Evolutionary conservation across 2,888 invertebrate genomes (phyloP).

Genomic region (Spodoptera littoralis): DNA sequence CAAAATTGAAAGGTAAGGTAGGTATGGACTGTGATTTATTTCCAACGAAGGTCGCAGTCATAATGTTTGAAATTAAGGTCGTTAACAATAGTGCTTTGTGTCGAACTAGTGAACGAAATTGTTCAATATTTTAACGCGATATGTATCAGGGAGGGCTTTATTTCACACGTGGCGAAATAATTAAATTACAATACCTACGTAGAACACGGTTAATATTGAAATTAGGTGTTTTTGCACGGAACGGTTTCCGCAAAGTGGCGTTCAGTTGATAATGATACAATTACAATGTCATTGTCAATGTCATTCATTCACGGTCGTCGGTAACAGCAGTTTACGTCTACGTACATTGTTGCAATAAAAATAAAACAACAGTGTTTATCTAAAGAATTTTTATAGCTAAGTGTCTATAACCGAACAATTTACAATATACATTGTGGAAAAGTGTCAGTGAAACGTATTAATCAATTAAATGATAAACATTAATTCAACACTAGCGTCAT

Average conservation of each 20-base stretch:
- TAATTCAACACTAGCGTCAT: too few species aligned
- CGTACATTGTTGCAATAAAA: too few species aligned
- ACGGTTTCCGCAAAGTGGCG: background rate
- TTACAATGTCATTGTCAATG: too few species aligned
- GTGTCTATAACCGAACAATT: too few species aligned
- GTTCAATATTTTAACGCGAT: background rate
- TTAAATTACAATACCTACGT: constrained; percentile 2
- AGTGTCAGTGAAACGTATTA: too few species aligned
- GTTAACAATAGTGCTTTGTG: constrained; percentile 15
- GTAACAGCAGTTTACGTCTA: too few species aligned
- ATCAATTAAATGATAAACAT: too few species aligned
- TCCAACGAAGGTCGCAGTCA: constrained; percentile 6
- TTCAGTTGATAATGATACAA: background rate
- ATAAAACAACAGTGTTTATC: too few species aligned
- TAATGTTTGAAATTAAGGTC: background rate
- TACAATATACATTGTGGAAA: too few species aligned
- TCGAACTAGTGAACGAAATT: constrained; percentile 15
- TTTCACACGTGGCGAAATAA: constrained; percentile 8
- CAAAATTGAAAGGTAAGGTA: constrained; percentile 29
- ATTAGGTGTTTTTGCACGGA: background rate
- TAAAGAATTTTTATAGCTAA: too few species aligned
- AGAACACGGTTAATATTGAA: constrained; percentile 5
- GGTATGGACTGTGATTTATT: constrained; percentile 34
- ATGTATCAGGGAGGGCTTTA: constrained; percentile 1
- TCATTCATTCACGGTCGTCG: too few species aligned